These are phyloP conservation scores for Lithodes maja DNA, from an alignment of 2,888 invertebrate genomes.

Conservation along the genomic window DNA sequence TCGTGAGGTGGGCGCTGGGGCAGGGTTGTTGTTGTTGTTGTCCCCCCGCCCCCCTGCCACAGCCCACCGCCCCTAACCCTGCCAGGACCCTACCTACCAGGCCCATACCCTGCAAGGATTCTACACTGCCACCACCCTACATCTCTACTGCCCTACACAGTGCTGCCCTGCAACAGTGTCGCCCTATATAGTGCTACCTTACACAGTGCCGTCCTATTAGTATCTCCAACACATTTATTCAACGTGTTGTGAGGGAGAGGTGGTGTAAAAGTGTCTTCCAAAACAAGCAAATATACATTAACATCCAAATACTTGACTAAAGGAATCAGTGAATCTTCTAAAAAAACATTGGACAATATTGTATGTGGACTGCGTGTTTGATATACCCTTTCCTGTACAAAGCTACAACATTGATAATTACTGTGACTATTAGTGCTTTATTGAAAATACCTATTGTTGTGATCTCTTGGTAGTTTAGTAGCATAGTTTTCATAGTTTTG, in stretches of 20 bases:
- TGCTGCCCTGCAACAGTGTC: background rate
- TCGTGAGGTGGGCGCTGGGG: constrained; percentile 54
- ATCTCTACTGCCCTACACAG: background rate
- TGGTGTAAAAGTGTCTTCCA: no score
- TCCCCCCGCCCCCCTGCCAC: constrained; percentile 12
- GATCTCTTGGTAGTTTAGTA: constrained; percentile 45
- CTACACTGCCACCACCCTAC: background rate
- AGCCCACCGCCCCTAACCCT: background rate
- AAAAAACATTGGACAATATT: no score
- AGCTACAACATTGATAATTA: no score
- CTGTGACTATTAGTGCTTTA: background rate
- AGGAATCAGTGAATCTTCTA: no score
- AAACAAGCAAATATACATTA: no score
- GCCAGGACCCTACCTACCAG: background rate
- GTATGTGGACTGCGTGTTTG: no score
- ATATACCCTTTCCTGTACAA: no score
- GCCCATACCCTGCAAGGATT: background rate
- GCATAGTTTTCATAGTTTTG: constrained; percentile 23
- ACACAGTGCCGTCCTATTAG: no score
- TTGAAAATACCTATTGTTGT: background rate
- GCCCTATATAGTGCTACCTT: no score
- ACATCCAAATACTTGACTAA: no score
- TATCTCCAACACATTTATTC: no score
- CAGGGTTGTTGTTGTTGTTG: constrained; percentile 9
- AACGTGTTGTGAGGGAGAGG: no score